Base-by-base conservation (phyloP, 2,797 vertebrate genomes). In the Cossypha caffra region DNA sequence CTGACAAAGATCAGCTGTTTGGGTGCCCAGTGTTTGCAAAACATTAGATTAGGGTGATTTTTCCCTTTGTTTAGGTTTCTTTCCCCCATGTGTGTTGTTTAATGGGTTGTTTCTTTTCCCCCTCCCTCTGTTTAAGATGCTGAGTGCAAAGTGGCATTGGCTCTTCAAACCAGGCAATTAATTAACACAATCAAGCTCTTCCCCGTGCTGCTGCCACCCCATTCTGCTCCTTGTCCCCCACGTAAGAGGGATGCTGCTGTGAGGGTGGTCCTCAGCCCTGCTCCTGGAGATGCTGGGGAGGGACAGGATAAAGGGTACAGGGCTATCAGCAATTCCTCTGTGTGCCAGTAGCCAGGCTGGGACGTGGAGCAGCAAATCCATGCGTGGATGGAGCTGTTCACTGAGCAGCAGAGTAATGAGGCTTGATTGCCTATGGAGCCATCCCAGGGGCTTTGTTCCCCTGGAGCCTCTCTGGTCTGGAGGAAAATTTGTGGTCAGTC, bases 1-100 rank as follows among this genome's bases (percentile, higher is more conserved):
- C 95, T 90, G 89, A 98, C 97, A 97, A 97, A 98, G 97, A 97
- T 96, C 37, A n/a, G 96, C 93, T 98, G 96, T 98, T 98, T 98
- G 97, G 97, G 97, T 98, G 96, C 95, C 96, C 91, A 71, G 88
- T 93, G 95, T 97, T 97, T 97, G 91, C 62, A 91, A 96, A 97
- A 95, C 94, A 91, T 98, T 97, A 96, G 95, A 98, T 98, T 97
- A 97, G 97, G 85, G 52, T 86, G 62, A 59, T 6, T 16, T 59
- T 55, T 75, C 74, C 67, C 57, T 88, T 90, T 87, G 67, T 69
- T 91, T 96, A 28, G 37, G 26, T 9, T 20, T n/a, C 28, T 18
- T n/a, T 35, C 17, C 38, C 88, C 67, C 5, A 13, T 28, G 59
- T 13, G 29, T 67, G 82, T 93, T 91, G 62, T 76, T 86, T 94